A percentile compares a stretch with the other conserved stretches of the same genome.
Evolutionary conservation across 2,888 invertebrate species (phyloP).

Genomic region (Thysanoteuthis rhombus): DNA sequence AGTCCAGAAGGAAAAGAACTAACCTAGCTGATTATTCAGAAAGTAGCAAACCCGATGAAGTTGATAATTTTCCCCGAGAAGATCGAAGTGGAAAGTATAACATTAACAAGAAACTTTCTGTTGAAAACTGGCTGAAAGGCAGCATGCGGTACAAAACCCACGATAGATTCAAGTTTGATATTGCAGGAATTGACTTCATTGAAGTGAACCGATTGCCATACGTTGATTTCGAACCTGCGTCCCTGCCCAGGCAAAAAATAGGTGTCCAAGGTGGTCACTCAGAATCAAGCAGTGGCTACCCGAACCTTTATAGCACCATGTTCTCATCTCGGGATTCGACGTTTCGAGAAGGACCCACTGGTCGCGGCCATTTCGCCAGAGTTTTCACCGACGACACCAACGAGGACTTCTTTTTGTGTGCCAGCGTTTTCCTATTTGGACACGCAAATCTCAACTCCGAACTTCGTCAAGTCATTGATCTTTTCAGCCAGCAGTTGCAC

Average conservation of each 20-base stretch:
- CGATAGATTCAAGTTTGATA: not conserved
- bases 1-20: not conserved
- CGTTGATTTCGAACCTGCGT: not conserved
- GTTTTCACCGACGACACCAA: not conserved
- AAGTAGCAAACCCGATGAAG: not conserved
- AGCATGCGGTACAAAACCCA: not conserved
- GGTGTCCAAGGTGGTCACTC: not conserved
- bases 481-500: not conserved
- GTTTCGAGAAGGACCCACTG: not conserved
- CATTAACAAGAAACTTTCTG: not conserved
- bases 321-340: no score
- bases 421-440: constrained; percentile 13
- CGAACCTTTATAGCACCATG: not conserved
- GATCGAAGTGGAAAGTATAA: not conserved
- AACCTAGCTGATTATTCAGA: not conserved
- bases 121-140: constrained; percentile 23
- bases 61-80: not conserved
- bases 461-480: not conserved
- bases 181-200: not conserved
- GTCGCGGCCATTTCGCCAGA: not conserved
- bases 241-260: not conserved
- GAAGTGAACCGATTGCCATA: not conserved
- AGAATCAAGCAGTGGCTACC: not conserved
- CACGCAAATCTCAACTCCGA: not conserved
- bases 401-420: constrained; percentile 23